Conservation (phyloP, 92 coral and sea anemone genomes). For the Anthopleura xanthogrammica region DNA sequence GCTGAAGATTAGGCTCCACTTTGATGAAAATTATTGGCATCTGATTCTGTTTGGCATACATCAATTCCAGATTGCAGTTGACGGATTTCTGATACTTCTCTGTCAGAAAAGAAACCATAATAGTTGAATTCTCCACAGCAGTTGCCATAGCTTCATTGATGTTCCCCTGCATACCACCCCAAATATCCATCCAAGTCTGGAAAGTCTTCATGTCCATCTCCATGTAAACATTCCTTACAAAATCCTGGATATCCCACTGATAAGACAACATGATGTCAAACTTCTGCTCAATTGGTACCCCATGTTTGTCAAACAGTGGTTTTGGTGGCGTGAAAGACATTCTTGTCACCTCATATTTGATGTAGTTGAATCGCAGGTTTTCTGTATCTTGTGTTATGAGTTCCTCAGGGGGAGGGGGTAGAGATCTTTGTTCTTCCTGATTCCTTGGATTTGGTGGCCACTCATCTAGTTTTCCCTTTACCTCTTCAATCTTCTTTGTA, state of each 20-base stretch:
- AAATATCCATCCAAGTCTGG: conserved; percentile 82
- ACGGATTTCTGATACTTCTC: conserved; percentile 79
- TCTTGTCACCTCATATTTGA: conserved; percentile 72
- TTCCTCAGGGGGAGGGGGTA: conserved; percentile 46
- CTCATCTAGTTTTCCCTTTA: conserved; percentile 44
- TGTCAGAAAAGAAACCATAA: conserved; percentile 62
- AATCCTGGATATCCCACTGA: conserved; percentile 77
- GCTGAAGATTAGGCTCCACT: conserved; percentile 50
- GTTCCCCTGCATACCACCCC: conserved; percentile 90
- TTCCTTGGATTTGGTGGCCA: conserved; percentile 79
- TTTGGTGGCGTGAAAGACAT: conserved; percentile 78
- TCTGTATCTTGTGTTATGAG: conserved; percentile 45
- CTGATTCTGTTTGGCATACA: conserved; percentile 56
- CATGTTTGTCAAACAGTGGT: conserved; percentile 77
- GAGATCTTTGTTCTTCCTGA: conserved; percentile 24
- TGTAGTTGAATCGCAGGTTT: conserved; percentile 54
- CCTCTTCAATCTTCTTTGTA: conserved; percentile 55
- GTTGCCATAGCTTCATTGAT: conserved; percentile 84
- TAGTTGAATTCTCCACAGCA: conserved; percentile 78
- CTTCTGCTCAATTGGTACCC: conserved; percentile 69
- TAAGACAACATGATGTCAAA: conserved; percentile 82
- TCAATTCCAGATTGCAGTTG: conserved; percentile 75
- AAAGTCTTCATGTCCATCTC: conserved; percentile 70
- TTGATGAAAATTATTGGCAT: conserved; percentile 68
- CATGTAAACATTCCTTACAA: conserved; percentile 81